These are phyloP conservation scores for Psophia crepitans DNA, from an alignment of 2,113 vertebrate genomes.

Conservation along the genomic window DNA sequence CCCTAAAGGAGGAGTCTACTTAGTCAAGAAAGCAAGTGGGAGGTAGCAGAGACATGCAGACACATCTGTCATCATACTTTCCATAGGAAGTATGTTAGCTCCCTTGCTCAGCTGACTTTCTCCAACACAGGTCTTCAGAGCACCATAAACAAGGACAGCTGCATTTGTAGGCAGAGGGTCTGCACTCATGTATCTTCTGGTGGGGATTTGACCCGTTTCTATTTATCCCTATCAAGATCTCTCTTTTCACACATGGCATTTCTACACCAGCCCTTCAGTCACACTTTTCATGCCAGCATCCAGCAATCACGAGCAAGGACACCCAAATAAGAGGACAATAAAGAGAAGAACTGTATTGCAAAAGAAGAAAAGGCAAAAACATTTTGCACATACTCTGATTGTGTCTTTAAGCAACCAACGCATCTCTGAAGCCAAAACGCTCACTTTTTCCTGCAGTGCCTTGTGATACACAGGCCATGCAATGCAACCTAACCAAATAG, in stretches of 20 bases:
- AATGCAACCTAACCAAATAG: background rate
- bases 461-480: background rate
- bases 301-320: background rate
- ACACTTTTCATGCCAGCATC: background rate
- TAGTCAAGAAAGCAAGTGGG: background rate
- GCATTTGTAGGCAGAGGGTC: background rate
- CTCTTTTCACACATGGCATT: background rate
- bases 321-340: background rate
- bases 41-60: fast-evolving
- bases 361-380: background rate
- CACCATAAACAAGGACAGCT: background rate
- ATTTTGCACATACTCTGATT: background rate
- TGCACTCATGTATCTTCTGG: background rate
- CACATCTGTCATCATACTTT: background rate
- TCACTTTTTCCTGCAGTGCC: background rate
- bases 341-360: background rate
- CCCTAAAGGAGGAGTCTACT: background rate
- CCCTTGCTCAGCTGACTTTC: background rate
- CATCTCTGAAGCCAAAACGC: background rate
- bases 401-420: background rate
- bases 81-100: background rate
- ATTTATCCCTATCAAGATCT: background rate
- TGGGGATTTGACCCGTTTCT: background rate
- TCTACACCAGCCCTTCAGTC: background rate
- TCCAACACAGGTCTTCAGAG: background rate